These are phyloP conservation scores for Onychostruthus taczanowskii DNA, from an alignment of 2,113 vertebrate species.

Conservation along the genomic window DNA sequence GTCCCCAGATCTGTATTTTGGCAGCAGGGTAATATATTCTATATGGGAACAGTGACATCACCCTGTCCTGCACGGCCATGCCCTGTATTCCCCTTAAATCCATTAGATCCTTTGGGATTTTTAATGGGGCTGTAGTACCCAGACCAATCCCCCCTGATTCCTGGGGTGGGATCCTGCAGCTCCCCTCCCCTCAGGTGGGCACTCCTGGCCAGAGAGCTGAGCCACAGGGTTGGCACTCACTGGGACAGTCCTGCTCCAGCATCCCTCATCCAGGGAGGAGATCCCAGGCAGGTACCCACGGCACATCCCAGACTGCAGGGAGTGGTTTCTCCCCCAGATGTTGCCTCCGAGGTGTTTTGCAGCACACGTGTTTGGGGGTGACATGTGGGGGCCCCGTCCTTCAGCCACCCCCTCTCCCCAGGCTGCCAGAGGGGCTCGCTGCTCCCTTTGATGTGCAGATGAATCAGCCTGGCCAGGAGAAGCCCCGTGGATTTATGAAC, in stretches of 20 bases:
- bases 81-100: not conserved
- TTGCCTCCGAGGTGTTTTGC: rapidly evolving
- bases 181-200: not conserved
- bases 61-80: too few relatives aligned
- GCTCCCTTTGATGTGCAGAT: constrained; percentile 46
- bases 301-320: not conserved
- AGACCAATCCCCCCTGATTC: rapidly evolving
- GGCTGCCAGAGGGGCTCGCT: not conserved
- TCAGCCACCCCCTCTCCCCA: not conserved
- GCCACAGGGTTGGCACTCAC: rapidly evolving
- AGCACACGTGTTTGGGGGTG: not conserved
- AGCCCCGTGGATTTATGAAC: constrained; percentile 53
- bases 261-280: rapidly evolving
- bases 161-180: not conserved
- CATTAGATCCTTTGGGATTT: not conserved
- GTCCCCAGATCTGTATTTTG: not conserved
- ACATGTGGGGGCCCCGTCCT: rapidly evolving
- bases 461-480: not conserved
- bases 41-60: rapidly evolving
- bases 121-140: not conserved
- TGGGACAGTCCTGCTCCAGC: rapidly evolving
- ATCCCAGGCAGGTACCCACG: rapidly evolving
- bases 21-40: not conserved
- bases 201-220: too few relatives aligned
- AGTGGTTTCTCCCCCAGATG: rapidly evolving